phyloP scores from a whole-genome alignment of 2,888 invertebrate species.

The Tenthredo notha region DNA sequence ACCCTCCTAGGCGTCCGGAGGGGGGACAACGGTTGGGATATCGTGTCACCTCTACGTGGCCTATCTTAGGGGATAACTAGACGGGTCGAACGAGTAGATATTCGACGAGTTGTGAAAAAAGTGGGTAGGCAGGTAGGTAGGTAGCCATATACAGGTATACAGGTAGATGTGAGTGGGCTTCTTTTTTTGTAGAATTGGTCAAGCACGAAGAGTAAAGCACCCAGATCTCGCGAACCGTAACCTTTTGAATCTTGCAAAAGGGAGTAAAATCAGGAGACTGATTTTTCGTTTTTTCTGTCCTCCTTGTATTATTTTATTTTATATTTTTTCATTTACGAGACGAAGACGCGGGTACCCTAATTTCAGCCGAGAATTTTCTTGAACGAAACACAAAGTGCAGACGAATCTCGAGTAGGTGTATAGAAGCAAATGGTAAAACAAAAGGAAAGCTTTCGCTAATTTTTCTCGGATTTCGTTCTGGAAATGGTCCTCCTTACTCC shows the following conservation, averaged over 20 bases:
- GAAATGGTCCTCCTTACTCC: conserved; percentile 12
- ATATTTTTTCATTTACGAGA: neutral
- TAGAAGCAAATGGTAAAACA: neutral
- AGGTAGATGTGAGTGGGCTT: neutral
- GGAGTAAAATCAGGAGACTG: conserved; percentile 10
- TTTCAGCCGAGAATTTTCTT: neutral
- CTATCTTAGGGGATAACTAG: conserved; percentile 43
- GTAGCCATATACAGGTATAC: neutral
- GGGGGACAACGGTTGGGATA: neutral
- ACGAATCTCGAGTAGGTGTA: neutral
- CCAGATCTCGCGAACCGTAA: conserved; percentile 4
- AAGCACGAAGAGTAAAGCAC: neutral
- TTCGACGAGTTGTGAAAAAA: conserved; percentile 27
- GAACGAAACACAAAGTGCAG: neutral
- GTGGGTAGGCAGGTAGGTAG: neutral
- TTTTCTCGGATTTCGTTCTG: neutral
- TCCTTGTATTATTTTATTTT: conserved; percentile 22
- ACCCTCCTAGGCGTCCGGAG: neutral
- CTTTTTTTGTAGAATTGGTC: conserved; percentile 28
- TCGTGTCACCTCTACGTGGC: conserved; percentile 26
- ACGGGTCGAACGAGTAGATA: conserved; percentile 37
- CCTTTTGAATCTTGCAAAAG: conserved; percentile 2
- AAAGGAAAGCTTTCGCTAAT: conserved; percentile 5
- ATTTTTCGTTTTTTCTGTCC: neutral
- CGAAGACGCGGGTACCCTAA: conserved; percentile 1